Percentiles rank a stretch among this genome's conserved stretches.
Evolutionary conservation across 2,888 invertebrate genomes (phyloP).

Genomic region (Drosophila macrospina): DNA sequence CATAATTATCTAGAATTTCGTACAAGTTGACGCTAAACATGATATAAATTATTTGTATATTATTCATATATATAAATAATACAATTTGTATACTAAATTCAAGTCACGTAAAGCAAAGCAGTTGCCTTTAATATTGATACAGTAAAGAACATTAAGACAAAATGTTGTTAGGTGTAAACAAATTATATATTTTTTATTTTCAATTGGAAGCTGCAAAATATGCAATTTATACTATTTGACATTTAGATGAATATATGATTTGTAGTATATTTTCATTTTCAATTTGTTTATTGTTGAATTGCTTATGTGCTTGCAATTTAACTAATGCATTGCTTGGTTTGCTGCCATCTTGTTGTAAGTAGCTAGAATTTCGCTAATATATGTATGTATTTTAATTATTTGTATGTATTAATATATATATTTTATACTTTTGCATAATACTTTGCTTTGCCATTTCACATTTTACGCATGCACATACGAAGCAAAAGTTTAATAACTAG

Average conservation of each 20-base stretch:
- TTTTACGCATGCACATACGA: conserved; percentile 26
- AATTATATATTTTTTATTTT: conserved; percentile 29
- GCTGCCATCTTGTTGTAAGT: conserved; percentile 11
- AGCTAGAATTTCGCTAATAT: conserved; percentile 61
- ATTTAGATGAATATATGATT: conserved; percentile 49
- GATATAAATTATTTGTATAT: conserved; percentile 49
- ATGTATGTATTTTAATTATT: conserved; percentile 37
- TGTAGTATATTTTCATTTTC: conserved; percentile 5
- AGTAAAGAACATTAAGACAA: conserved; percentile 10
- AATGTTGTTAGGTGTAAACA: conserved; percentile 25
- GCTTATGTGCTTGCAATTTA: conserved; percentile 49
- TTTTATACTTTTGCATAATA: conserved; percentile 73
- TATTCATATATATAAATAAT: conserved; percentile 63
- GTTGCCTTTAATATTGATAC: conserved; percentile 28
- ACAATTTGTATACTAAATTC: conserved; percentile 59
- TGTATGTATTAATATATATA: conserved; percentile 51
- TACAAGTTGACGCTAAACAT: conserved; percentile 41
- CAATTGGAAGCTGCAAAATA: conserved; percentile 49
- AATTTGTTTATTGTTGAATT: conserved; percentile 41
- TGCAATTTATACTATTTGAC: conserved; percentile 47
- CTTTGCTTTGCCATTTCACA: conserved; percentile 64
- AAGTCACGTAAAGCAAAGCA: conserved; percentile 60
- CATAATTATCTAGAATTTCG: conserved; percentile 64
- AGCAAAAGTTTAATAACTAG: conserved; percentile 66
- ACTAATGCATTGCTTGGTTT: conserved; percentile 35